A percentile compares a stretch with the other conserved stretches of the same genome.
These are phyloP conservation scores for Paraescarpia echinospica DNA, from an alignment of 1,140 invertebrate species.

Conservation along the genomic window DNA sequence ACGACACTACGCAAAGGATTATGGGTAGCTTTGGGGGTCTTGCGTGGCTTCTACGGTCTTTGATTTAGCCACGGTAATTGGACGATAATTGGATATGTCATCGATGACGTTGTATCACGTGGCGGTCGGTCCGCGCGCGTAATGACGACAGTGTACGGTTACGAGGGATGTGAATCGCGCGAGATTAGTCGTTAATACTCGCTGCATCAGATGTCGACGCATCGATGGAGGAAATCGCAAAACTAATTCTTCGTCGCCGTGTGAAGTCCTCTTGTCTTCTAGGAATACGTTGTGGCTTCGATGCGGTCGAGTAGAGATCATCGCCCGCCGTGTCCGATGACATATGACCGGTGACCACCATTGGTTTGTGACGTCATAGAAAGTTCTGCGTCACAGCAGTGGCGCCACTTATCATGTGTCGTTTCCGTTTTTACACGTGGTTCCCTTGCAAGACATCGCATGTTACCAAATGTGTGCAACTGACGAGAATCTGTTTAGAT, in stretches of 20 bases:
- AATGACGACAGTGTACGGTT: not conserved
- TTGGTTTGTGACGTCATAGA: not conserved
- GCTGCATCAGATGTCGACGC: not conserved
- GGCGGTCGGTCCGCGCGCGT: not conserved
- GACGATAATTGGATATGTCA: not conserved
- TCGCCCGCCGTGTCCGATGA: not conserved
- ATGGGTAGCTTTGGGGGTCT: not conserved
- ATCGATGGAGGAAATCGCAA: not conserved
- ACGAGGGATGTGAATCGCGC: not conserved
- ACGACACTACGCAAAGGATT: not conserved
- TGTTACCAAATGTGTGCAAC: no score
- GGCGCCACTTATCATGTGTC: no score
- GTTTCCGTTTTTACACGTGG: no score
- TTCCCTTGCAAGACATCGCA: no score
- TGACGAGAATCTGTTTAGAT: no score
- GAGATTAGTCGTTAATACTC: not conserved
- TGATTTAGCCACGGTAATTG: not conserved
- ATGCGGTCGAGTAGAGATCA: not conserved
- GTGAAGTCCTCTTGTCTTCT: not conserved
- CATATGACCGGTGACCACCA: not conserved
- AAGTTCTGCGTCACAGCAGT: not conserved
- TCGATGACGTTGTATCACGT: not conserved
- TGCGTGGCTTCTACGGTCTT: not conserved
- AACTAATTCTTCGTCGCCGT: not conserved
- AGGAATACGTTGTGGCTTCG: not conserved